A percentile compares a stretch with the other conserved stretches of the same genome.
Conservation (phyloP, 1,140 invertebrate species). For the Pygmarrhopalites habei region DNA sequence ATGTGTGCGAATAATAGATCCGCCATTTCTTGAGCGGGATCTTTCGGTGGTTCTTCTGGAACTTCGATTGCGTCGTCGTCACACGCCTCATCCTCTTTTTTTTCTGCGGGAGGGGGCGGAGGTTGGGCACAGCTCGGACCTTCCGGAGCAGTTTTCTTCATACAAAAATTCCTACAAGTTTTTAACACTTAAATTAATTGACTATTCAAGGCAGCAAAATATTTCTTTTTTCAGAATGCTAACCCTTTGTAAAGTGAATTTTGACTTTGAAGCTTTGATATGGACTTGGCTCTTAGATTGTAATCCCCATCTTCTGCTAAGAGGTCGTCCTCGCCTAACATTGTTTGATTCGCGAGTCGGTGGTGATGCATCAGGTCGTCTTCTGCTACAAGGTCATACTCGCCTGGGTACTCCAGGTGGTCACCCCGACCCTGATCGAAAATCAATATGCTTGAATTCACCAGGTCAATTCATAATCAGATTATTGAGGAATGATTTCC, state of each 20-base stretch:
- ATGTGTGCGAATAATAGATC: conserved; percentile 10
- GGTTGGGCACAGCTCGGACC: conserved; percentile 2
- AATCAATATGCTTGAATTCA: not conserved
- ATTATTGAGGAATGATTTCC: not conserved
- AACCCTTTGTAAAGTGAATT: too few relatives aligned
- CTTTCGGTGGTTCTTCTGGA: not conserved
- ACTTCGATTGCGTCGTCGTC: not conserved
- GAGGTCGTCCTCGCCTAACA: too few relatives aligned
- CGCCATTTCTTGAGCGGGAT: not conserved
- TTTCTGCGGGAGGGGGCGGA: not conserved
- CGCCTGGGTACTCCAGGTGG: not conserved
- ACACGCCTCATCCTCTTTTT: not conserved
- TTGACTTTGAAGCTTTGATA: not conserved
- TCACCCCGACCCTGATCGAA: not conserved
- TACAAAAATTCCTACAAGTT: not conserved
- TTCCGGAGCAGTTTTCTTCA: not conserved
- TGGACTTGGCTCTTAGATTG: too few relatives aligned
- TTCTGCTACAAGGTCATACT: not conserved
- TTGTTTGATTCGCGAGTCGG: too few relatives aligned
- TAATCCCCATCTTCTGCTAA: too few relatives aligned
- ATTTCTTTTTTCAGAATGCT: too few relatives aligned
- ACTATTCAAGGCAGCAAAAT: too few relatives aligned
- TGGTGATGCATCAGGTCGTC: too few relatives aligned
- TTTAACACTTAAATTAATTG: too few relatives aligned
- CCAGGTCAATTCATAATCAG: not conserved